Conservation (phyloP, 2,797 vertebrate species). For the Florisuga fusca region DNA sequence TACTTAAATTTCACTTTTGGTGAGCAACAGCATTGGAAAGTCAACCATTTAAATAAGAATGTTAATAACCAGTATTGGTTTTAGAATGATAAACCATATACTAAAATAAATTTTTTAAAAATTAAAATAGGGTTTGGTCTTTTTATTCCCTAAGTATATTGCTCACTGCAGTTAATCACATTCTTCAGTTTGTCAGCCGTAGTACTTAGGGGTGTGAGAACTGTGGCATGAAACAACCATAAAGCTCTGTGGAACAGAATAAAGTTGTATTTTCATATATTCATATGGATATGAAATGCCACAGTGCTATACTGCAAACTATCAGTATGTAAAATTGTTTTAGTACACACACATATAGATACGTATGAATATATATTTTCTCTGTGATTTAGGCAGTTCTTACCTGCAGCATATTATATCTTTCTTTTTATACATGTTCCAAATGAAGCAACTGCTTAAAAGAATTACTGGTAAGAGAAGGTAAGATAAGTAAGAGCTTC, state of each 20-base stretch:
- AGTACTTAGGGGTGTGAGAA: neutral
- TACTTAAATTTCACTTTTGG: neutral
- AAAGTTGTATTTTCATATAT: no score
- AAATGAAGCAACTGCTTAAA: neutral
- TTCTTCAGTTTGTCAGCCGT: neutral
- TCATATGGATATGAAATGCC: neutral
- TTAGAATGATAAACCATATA: neutral
- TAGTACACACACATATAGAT: no score
- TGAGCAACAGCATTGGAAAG: neutral
- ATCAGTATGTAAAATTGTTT: neutral
- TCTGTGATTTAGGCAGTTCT: neutral
- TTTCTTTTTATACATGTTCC: neutral
- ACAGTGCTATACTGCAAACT: neutral
- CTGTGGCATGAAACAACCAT: rapidly evolving
- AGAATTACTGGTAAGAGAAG: neutral
- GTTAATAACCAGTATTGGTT: neutral
- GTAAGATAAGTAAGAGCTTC: neutral
- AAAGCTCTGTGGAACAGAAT: neutral
- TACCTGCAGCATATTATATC: neutral
- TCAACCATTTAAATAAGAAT: neutral
- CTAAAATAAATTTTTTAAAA: neutral
- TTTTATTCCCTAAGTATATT: neutral
- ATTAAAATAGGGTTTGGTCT: neutral
- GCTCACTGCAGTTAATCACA: neutral
- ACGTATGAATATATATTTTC: no score